Percentiles rank a stretch among this genome's conserved stretches.
Evolutionary conservation across 2,797 vertebrate genomes (phyloP).

Genomic region (Leptatherina wallacei): DNA sequence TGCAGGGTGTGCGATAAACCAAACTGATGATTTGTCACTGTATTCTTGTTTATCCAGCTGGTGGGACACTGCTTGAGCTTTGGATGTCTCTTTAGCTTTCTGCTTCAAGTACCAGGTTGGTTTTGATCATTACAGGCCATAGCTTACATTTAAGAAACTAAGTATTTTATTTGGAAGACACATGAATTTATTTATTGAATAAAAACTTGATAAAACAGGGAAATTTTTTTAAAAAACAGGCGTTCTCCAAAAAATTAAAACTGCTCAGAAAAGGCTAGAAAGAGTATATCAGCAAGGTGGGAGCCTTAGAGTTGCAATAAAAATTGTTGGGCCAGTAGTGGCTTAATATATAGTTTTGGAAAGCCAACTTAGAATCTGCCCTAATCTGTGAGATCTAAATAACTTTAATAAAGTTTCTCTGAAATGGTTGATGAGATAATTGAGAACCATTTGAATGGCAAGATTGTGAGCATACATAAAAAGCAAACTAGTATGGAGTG

Average conservation of each 20-base stretch:
- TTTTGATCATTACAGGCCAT: not conserved
- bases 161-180: not conserved
- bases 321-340: not conserved
- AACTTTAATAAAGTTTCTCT: too few relatives aligned
- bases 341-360: not conserved
- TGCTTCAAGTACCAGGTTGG: not conserved
- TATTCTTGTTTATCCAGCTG: conserved; percentile 14
- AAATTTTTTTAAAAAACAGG: not conserved
- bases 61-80: too few relatives aligned
- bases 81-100: not conserved
- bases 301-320: too few relatives aligned
- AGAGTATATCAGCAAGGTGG: too few relatives aligned
- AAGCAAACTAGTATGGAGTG: too few relatives aligned
- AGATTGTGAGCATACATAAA: too few relatives aligned
- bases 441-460: too few relatives aligned
- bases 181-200: not conserved
- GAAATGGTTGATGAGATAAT: too few relatives aligned
- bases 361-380: too few relatives aligned
- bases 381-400: too few relatives aligned
- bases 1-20: conserved; percentile 19
- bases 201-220: not conserved
- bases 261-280: too few relatives aligned
- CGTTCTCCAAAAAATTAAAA: too few relatives aligned
- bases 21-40: conserved; percentile 25
- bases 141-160: not conserved